Conservation (phyloP, 2,113 vertebrate genomes). For the Cygnus atratus region DNA sequence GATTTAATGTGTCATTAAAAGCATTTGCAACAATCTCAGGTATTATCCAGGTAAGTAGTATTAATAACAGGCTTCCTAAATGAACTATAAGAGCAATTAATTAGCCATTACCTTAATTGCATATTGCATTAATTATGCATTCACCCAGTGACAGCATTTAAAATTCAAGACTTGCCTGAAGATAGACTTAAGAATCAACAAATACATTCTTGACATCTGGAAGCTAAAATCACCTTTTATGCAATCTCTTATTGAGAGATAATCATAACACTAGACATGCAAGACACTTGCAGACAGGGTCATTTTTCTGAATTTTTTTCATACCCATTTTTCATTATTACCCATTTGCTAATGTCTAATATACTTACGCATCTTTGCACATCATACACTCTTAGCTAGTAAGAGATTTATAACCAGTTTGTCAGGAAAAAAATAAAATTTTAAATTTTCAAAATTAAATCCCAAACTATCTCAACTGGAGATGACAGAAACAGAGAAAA, state of each 20-base stretch:
- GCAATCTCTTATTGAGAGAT: not conserved
- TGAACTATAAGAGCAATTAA: not conserved
- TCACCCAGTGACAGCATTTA: not conserved
- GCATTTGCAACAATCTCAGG: not conserved
- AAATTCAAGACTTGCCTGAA: not conserved
- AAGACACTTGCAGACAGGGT: not conserved
- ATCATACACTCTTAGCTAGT: not conserved
- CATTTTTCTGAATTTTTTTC: not conserved
- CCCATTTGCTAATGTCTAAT: not conserved
- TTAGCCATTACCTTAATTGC: not conserved
- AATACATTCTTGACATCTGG: not conserved
- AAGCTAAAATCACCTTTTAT: not conserved
- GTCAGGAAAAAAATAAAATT: not conserved
- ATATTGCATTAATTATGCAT: not conserved
- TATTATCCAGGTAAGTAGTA: not conserved
- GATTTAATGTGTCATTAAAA: not conserved
- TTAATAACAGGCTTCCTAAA: not conserved
- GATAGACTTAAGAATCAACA: not conserved
- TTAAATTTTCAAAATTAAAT: not conserved
- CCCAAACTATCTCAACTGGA: not conserved
- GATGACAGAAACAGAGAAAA: not conserved
- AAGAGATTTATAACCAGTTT: not conserved
- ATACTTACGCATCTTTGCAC: not conserved
- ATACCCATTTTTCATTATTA: not conserved
- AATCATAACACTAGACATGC: not conserved